These are phyloP conservation scores for Anser brachyrhynchus DNA, from an alignment of 2,113 vertebrate genomes.

Conservation along the genomic window DNA sequence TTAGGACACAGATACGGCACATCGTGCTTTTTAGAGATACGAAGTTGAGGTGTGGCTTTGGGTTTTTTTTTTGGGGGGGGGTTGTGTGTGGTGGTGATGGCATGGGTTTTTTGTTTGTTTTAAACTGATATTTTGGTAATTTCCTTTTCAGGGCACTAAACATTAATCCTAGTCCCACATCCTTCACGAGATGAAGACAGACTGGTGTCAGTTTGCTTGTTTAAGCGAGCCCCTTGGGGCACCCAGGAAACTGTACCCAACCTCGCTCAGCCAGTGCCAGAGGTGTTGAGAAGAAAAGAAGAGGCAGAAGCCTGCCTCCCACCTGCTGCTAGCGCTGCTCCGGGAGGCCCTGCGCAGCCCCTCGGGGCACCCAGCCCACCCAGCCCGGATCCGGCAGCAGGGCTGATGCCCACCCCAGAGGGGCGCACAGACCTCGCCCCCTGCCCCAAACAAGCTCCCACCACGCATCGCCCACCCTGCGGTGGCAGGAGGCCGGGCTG, in stretches of 20 bases:
- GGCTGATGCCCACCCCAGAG: neutral
- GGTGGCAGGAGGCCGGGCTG: neutral
- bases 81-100: too few species aligned
- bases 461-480: neutral
- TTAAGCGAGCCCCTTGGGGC: neutral
- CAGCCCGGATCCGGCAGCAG: neutral
- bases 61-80: neutral
- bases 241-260: neutral
- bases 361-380: neutral
- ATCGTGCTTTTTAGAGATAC: neutral
- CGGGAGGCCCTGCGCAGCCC: neutral
- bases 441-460: neutral
- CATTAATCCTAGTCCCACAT: too few species aligned
- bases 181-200: rapidly evolving
- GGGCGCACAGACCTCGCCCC: neutral
- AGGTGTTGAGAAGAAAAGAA: too few species aligned
- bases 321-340: neutral
- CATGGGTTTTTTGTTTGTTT: neutral
- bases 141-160: neutral
- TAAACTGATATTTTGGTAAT: neutral
- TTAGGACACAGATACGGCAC: neutral
- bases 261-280: neutral
- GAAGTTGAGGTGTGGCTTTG: neutral
- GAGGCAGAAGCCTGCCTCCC: too few species aligned
- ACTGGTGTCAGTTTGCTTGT: neutral